Conservation (phyloP, 2,888 invertebrate species). For the Parnassius apollo region DNA sequence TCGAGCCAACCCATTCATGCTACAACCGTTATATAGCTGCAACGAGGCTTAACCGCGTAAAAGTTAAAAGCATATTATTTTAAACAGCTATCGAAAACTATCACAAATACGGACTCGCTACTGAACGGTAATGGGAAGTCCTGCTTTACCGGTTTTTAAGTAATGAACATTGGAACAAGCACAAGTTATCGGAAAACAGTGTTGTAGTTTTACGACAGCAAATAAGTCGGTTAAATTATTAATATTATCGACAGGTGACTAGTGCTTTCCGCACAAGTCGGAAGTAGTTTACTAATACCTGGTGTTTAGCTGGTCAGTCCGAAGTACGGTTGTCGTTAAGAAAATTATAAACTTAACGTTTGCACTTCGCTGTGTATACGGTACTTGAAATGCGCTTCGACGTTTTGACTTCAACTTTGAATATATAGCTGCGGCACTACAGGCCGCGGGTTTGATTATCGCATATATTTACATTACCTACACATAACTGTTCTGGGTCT, state of each 20-base stretch:
- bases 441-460: too few relatives aligned
- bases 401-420: too few relatives aligned
- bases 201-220: constrained; percentile 4
- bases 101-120: background rate
- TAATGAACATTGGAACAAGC: constrained; percentile 12
- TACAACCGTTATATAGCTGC: too few relatives aligned
- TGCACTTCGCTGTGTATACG: too few relatives aligned
- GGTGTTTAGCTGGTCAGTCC: constrained; percentile 7
- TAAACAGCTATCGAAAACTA: too few relatives aligned
- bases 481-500: too few relatives aligned
- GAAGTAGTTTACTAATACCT: constrained; percentile 15
- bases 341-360: constrained; percentile 10
- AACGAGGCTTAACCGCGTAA: too few relatives aligned
- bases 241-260: constrained; percentile 7
- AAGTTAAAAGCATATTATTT: too few relatives aligned
- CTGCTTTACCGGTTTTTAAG: constrained; percentile 8
- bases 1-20: too few relatives aligned
- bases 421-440: too few relatives aligned
- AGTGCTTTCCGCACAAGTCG: constrained; percentile 3
- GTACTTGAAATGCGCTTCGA: too few relatives aligned
- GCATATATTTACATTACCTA: too few relatives aligned
- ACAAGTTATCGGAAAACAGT: constrained; percentile 15
- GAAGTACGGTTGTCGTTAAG: constrained; percentile 1
- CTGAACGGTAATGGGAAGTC: constrained; percentile 13
- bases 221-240: constrained; percentile 16